Conservation (phyloP, 1,140 invertebrate genomes). For the Rhopalosiphum padi region DNA sequence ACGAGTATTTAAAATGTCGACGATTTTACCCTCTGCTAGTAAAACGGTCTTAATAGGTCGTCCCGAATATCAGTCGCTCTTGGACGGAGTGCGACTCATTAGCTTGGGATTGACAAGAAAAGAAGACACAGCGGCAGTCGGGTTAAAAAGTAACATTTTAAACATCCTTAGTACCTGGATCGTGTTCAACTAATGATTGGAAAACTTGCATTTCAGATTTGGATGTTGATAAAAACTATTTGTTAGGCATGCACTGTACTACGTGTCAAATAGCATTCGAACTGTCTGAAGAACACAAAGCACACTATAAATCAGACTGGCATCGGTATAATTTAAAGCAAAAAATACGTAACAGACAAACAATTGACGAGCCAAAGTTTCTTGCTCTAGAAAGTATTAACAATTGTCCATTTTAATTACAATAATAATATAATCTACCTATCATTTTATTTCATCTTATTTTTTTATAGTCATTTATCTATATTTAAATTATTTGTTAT, state of each 20-base stretch:
- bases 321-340: constrained; percentile 97
- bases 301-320: constrained; percentile 94
- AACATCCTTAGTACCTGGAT: background rate
- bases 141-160: constrained; percentile 21
- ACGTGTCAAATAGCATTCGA: constrained; percentile 86
- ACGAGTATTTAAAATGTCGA: background rate
- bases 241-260: constrained; percentile 70
- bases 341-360: constrained; percentile 85
- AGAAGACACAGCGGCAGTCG: background rate
- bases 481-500: background rate
- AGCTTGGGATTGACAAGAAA: constrained; percentile 15
- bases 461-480: background rate
- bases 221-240: background rate
- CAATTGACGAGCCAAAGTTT: constrained; percentile 85
- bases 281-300: constrained; percentile 79
- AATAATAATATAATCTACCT: background rate
- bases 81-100: constrained; percentile 18
- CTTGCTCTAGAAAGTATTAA: constrained; percentile 65
- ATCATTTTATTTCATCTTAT: background rate
- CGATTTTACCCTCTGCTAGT: background rate
- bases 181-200: background rate
- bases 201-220: background rate
- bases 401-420: background rate
- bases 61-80: background rate
- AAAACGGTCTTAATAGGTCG: constrained; percentile 31